These are phyloP conservation scores for Pterocles gutturalis DNA, from an alignment of 2,113 vertebrate species.

Conservation along the genomic window DNA sequence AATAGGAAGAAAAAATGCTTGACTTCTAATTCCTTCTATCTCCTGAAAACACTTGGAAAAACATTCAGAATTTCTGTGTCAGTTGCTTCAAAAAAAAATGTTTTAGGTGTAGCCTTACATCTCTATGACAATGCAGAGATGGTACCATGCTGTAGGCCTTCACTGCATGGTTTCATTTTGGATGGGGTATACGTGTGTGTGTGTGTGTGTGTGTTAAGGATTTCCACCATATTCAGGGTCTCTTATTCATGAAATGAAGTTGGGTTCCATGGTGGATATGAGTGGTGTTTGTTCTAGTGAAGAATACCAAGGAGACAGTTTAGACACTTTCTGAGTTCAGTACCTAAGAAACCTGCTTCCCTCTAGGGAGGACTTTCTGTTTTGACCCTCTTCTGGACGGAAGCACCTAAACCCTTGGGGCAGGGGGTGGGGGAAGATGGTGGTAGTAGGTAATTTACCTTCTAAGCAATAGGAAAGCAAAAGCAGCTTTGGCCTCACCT, in stretches of 20 bases:
- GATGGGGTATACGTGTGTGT: neutral
- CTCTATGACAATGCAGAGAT: neutral
- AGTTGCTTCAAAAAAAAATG: neutral
- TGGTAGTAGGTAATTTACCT: neutral
- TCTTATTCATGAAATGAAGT: neutral
- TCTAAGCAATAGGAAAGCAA: neutral
- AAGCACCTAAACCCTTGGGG: neutral
- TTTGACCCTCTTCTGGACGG: neutral
- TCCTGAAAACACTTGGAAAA: neutral
- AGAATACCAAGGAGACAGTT: neutral
- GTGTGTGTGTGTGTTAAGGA: neutral
- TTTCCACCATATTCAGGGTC: neutral
- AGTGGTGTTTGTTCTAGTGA: neutral
- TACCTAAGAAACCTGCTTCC: neutral
- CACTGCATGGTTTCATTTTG: neutral
- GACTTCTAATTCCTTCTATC: neutral
- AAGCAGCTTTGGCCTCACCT: neutral
- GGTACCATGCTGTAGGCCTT: neutral
- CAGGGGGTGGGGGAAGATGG: neutral
- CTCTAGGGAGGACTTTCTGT: neutral
- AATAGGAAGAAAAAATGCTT: neutral
- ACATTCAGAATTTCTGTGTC: neutral
- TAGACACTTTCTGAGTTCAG: neutral
- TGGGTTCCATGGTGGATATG: neutral
- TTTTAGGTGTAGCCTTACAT: neutral